These are phyloP conservation scores for Actias luna DNA, from an alignment of 2,888 invertebrate genomes.

Conservation along the genomic window DNA sequence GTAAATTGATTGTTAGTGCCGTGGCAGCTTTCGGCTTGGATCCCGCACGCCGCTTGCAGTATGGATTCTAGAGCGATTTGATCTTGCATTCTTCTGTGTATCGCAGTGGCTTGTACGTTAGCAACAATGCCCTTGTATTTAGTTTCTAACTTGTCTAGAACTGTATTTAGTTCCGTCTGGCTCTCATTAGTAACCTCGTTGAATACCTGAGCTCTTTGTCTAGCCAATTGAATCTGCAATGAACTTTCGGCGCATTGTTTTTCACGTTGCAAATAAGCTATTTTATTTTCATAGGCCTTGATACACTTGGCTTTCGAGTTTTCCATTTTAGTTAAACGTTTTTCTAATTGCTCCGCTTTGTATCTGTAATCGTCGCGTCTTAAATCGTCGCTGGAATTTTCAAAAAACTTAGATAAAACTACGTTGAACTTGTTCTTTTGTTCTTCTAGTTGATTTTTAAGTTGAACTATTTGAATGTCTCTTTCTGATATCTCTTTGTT, in stretches of 20 bases:
- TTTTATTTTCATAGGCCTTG: constrained; percentile 56
- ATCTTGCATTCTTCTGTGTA: constrained; percentile 68
- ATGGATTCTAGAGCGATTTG: constrained; percentile 65
- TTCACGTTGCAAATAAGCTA: constrained; percentile 59
- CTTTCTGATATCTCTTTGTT: constrained; percentile 50
- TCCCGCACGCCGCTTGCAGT: constrained; percentile 56
- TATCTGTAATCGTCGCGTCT: constrained; percentile 37
- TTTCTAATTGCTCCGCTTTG: constrained; percentile 55
- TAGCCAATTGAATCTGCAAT: constrained; percentile 62
- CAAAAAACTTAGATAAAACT: constrained; percentile 47
- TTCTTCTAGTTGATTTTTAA: constrained; percentile 50
- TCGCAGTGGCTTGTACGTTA: constrained; percentile 68
- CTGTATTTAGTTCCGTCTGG: constrained; percentile 53
- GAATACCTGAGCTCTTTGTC: constrained; percentile 62
- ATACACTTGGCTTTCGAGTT: constrained; percentile 56
- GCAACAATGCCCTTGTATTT: constrained; percentile 73
- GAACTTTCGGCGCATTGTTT: constrained; percentile 66
- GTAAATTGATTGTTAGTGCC: constrained; percentile 40
- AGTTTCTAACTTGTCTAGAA: constrained; percentile 62
- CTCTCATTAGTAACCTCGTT: constrained; percentile 59
- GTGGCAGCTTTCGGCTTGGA: constrained; percentile 37
- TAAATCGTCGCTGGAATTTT: constrained; percentile 42
- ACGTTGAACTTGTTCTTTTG: constrained; percentile 50
- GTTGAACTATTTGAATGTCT: constrained; percentile 49
- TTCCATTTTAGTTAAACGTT: constrained; percentile 59